Evolutionary conservation across 2,888 invertebrate genomes (phyloP).

Genomic region (Plagodis dolabraria): DNA sequence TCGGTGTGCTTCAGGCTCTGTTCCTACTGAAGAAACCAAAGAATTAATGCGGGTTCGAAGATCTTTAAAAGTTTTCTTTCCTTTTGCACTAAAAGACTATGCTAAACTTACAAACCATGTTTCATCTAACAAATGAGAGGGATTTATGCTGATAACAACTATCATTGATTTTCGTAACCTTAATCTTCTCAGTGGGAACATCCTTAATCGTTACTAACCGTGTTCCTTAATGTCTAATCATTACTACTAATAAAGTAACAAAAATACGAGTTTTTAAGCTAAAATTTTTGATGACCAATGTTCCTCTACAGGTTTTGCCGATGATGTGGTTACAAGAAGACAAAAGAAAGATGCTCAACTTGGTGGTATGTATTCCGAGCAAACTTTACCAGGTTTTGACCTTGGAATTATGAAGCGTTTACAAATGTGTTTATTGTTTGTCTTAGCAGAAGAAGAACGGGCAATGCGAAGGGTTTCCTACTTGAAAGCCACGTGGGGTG

Average conservation of each 20-base stretch:
- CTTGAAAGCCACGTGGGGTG: constrained; percentile 95
- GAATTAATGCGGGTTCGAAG: not conserved
- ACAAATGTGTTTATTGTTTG: constrained; percentile 37
- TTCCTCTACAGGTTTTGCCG: constrained; percentile 76
- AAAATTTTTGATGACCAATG: constrained; percentile 11
- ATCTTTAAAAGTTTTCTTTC: not conserved
- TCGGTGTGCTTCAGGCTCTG: constrained; percentile 76
- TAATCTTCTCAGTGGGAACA: constrained; percentile 25
- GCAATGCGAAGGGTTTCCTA: constrained; percentile 96
- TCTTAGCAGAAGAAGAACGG: constrained; percentile 91
- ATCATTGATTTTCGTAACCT: not conserved
- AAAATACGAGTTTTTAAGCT: not conserved
- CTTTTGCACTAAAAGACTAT: constrained; percentile 5
- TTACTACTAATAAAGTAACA: constrained; percentile 11
- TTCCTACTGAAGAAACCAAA: constrained; percentile 21
- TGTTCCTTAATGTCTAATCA: constrained; percentile 60
- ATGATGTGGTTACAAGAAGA: constrained; percentile 80
- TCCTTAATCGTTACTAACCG: constrained; percentile 45
- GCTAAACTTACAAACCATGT: not conserved
- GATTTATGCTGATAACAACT: too few relatives aligned
- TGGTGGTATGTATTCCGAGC: constrained; percentile 65
- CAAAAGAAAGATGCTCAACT: constrained; percentile 82
- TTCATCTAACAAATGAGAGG: not conserved
- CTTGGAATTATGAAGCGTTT: not conserved
- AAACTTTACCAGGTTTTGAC: not conserved